Base-by-base conservation (phyloP, 2,113 vertebrate species). In the Copsychus sechellarum region DNA sequence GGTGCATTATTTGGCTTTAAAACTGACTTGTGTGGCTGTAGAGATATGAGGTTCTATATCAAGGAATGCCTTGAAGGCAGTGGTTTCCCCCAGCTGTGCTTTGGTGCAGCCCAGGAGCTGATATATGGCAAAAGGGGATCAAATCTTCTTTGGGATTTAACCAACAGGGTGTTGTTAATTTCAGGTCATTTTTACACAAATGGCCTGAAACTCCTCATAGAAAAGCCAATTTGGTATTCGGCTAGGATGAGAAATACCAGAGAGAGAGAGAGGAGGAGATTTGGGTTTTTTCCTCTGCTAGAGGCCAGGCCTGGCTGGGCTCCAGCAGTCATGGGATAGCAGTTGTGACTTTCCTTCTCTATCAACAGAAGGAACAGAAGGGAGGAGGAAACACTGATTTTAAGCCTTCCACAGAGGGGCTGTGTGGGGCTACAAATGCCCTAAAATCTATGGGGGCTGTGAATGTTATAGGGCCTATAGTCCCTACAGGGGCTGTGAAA, bases 21-120 rank as follows among this genome's bases (percentile, higher is more conserved):
- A 66, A 28, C 9, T 57, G 19, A 61, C 11, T 18, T 88, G 5
- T 47, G 15, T 21, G 70, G 17, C 65, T 47, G 2, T 1, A 38
- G 61, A 81, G 11, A 17, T 36, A 19, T 0, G 0, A 72, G 9
- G 16, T 9, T 26, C 8, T 53, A 22, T 7, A 33, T 28, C 0
- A 0, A 26, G 14, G 11, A 77, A 7, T 43, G 33, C 14, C 53
- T 60, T 5, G 7, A 60, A 60, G 33, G 26, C 45, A 77, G 36
- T 36, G 33, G 7, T 33, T 77, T 58, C 17, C 53, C 17, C 22
- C 14, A 51, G 53, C 14, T 86, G 50, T 40, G 50, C 60, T 69
- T 43, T 6, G 18, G 54, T 60, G 62, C 14, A 78, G 15, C 54
- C 38, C 19, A 53, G 54, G 33, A 69, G 23, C 33, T 45, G 38